Base-by-base conservation (phyloP, 2,888 invertebrate genomes). In the Holacanthella duospinosa region DNA sequence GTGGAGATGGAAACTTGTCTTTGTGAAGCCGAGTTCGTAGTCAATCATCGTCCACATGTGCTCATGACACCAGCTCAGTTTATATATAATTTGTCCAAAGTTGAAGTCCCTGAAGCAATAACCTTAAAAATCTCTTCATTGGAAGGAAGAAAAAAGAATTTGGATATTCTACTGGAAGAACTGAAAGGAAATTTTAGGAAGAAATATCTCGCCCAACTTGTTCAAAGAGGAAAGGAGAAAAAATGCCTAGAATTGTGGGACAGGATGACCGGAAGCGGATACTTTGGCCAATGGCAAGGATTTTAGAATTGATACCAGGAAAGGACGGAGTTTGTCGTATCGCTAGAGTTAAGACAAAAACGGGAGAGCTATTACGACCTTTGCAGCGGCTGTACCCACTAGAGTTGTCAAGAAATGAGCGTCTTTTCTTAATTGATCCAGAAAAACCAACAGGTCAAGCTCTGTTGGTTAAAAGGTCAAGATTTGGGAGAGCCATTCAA, bases 251-350 rank as follows among this genome's bases (percentile, higher is more conserved):
- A 4, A 4, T 62, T 0, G 27, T 59, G 1, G 29, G 48, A 21
- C 43, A 53, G 6, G 59, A 62, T 12, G 53, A 62, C 43, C 24
- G 3, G 21, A 44, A 54, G 19, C 19, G 59, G 21, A 16, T 62
- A 9, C n/a, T 48, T 4, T 62, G 62, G 58, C 54, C 54, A 16
- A 25, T 62, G 21, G 62, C 59, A n/a, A n/a, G 56, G 4, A 44
- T 62, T 1, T 43, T 56, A 2, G 19, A 44, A 44, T 24, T 59
- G 16, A 59, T 59, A 9, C 48, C 27, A n/a, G 59, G 59, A 3
- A 53, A 48, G 19, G 59, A 54, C 24, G 63, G 63, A 2, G 25
- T 44, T 29, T n/a, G 43, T 54, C 26, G 59, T 2, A 29, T 54
- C n/a, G 64, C 48, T 48, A 9, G 48, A 4, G 48, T 48, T 9